Conservation (phyloP, 92 coral and sea anemone species). For the Siderastrea radians region DNA sequence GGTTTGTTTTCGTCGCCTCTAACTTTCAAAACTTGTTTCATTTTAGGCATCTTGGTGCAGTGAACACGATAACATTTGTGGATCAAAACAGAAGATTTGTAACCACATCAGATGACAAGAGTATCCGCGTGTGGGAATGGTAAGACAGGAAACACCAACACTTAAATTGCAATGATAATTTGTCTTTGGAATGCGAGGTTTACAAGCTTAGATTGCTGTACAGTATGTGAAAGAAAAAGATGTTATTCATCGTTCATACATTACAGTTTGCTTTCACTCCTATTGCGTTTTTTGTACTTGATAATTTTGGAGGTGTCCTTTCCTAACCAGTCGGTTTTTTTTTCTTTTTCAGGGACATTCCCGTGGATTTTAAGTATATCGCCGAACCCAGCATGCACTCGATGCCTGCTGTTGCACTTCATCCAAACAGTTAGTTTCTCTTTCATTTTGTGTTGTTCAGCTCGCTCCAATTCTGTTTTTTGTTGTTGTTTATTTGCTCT, state of each 20-base stretch:
- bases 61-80: constrained; percentile 94
- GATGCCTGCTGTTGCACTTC: constrained; percentile 94
- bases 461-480: background rate
- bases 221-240: too few relatives aligned
- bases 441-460: too few relatives aligned
- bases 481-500: background rate
- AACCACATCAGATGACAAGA: constrained; percentile 97
- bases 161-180: too few relatives aligned
- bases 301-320: too few relatives aligned
- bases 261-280: too few relatives aligned
- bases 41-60: constrained; percentile 97
- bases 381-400: constrained; percentile 99
- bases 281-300: too few relatives aligned
- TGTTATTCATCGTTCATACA: too few relatives aligned
- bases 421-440: constrained; percentile 84
- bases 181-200: too few relatives aligned
- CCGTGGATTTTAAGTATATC: constrained; percentile 96
- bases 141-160: constrained; percentile 16
- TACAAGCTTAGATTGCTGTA: too few relatives aligned
- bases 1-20: background rate
- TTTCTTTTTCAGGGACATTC: constrained; percentile 84
- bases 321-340: background rate
- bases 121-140: constrained; percentile 99
- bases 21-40: background rate
- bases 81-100: constrained; percentile 98